Evolutionary conservation across 1,140 invertebrate genomes (phyloP), one percentile per base, ranked within the genome.

Genomic region (Caenorhabditis inopinata): DNA sequence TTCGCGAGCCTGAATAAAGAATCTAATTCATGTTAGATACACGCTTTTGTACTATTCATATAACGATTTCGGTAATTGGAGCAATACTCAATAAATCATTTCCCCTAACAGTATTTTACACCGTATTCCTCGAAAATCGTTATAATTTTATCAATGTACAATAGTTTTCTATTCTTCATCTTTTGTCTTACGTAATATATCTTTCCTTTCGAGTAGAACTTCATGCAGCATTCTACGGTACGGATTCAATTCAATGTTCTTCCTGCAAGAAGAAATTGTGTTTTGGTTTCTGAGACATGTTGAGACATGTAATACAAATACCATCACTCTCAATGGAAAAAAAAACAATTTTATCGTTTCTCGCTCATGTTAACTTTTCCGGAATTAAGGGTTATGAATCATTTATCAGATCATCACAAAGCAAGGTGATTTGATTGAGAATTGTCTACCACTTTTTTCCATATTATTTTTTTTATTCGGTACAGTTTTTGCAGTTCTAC

Each of bases 121-220:
- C n/a, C n/a, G n/a, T n/a, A n/a, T n/a, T n/a, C n/a, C n/a, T n/a
- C n/a, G n/a, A n/a, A n/a, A n/a, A n/a, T n/a, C n/a, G n/a, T n/a
- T n/a, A n/a, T n/a, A n/a, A n/a, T 68, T 68, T 68, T 32, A 18
- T 51, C 5, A 51, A 51, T 51, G 1, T 58, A 29, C 58, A 68
- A 21, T 18, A 38, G 9, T 68, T 68, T 68, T 11, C 38, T 11
- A 42, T 68, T 68, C 38, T 29, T 68, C 32, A 68, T 68, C n/a
- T 42, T 42, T 68, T 51, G 74, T n/a, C 62, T 79, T 49, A 79
- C 78, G 29, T 45, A 75, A 18, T 5, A 58, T 73, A 29, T 79
- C 78, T 51, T 79, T 79, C 21, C 78, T 45, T 32, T 79, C 78
- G 21, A 79, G 27, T 16, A 79, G 32, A 6, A 75, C 62, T 35